Percentiles rank a stretch among this genome's conserved stretches.
Evolutionary conservation across 2,113 vertebrate species (phyloP).

Genomic region (Prionailurus bengalensis): DNA sequence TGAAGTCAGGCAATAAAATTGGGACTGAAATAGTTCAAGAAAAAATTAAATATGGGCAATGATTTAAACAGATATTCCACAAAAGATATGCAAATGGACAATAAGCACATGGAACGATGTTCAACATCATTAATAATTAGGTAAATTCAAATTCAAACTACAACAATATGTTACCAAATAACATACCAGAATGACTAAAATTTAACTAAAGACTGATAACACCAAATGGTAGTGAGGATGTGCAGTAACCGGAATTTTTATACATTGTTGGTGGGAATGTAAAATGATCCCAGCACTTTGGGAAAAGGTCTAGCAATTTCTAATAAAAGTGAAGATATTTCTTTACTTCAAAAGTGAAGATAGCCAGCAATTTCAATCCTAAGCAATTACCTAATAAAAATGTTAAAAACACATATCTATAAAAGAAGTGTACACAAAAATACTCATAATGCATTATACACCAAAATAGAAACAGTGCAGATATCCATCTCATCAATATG

Average conservation of each 20-base stretch:
- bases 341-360: neutral
- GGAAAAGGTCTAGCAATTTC: neutral
- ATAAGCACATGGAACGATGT: neutral
- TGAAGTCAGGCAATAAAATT: neutral
- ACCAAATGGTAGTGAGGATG: neutral
- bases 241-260: neutral
- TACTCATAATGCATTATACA: neutral
- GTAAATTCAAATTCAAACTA: constrained; percentile 12
- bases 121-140: neutral
- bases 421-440: neutral
- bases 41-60: neutral
- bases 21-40: neutral
- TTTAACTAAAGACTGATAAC: neutral
- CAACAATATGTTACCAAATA: neutral
- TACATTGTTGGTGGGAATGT: neutral
- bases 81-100: neutral
- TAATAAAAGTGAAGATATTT: neutral
- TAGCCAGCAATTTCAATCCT: neutral
- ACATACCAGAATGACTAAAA: neutral
- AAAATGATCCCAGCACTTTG: constrained; percentile 1
- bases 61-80: neutral
- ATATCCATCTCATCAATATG: neutral
- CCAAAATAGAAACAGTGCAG: neutral
- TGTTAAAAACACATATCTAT: neutral
- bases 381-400: neutral